Conservation (phyloP, 2,113 vertebrate species). For the Gymnobelideus leadbeateri region DNA sequence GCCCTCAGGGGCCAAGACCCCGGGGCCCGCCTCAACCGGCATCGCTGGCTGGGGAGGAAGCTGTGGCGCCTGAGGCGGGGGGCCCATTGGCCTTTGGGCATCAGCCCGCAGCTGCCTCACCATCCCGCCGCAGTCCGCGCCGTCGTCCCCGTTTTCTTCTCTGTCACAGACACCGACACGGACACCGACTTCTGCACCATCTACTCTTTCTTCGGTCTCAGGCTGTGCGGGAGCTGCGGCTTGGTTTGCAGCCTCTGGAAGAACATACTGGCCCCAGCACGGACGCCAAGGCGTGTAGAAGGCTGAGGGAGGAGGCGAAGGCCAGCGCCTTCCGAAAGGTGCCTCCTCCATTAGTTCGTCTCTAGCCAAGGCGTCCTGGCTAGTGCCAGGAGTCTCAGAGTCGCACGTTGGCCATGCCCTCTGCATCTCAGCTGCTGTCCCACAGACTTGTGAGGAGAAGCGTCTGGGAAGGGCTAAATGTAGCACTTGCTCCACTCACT, state of each 20-base stretch:
- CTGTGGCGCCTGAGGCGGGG: accelerated
- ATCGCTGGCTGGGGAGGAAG: accelerated
- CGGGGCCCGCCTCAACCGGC: accelerated
- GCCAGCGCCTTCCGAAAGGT: not conserved
- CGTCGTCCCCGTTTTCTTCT: not conserved
- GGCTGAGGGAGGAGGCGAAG: not conserved
- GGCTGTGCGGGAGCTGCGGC: not conserved
- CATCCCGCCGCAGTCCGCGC: too few species aligned
- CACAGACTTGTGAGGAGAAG: not conserved
- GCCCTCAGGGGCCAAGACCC: not conserved
- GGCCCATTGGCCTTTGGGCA: accelerated
- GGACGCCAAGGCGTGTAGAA: too few species aligned
- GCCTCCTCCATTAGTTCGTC: accelerated
- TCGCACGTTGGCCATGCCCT: accelerated
- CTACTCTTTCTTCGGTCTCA: accelerated
- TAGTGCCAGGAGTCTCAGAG: not conserved
- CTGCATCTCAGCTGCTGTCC: too few species aligned
- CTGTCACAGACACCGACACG: not conserved
- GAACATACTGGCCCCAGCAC: not conserved
- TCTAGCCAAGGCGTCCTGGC: accelerated
- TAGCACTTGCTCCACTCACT: not conserved
- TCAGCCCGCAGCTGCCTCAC: accelerated
- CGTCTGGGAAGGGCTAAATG: not conserved
- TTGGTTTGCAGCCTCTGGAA: accelerated
- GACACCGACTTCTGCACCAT: not conserved